Conservation (phyloP, 1,140 invertebrate species). For the Cotesia chilonis region DNA sequence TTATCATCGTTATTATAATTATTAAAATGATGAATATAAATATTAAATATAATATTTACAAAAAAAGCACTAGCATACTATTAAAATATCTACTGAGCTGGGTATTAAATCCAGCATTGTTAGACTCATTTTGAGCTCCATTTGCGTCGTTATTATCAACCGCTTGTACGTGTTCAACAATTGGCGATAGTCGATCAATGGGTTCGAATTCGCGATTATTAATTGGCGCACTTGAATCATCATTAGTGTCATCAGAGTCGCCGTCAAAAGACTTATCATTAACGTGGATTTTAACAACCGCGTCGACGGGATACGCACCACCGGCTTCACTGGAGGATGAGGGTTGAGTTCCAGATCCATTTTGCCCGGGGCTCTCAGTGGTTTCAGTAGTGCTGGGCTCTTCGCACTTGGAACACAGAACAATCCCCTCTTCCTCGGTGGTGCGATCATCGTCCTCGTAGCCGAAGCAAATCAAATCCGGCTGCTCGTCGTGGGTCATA, state of each 20-base stretch:
- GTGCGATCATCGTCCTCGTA: conserved; percentile 46
- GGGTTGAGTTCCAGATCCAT: conserved; percentile 22
- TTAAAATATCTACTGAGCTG: conserved; percentile 56
- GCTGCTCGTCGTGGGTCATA: conserved; percentile 47
- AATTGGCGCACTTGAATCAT: conserved; percentile 39
- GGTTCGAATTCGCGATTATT: conserved; percentile 25
- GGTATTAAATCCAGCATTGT: conserved; percentile 30
- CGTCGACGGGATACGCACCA: conserved; percentile 50
- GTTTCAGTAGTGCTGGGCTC: conserved; percentile 27
- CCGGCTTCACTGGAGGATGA: conserved; percentile 42
- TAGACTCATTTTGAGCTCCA: conserved; percentile 52
- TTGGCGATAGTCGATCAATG: conserved; percentile 56
- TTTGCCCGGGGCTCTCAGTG: conserved; percentile 36
- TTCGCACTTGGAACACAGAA: conserved; percentile 46
- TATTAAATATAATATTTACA: conserved; percentile 52
- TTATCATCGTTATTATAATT: conserved; percentile 20
- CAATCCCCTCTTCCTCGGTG: conserved; percentile 45
- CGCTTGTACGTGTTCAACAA: conserved; percentile 56
- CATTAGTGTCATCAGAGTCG: conserved; percentile 55
- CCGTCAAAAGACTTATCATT: conserved; percentile 53
- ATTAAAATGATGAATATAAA: conserved; percentile 20
- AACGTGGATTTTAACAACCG: conserved; percentile 56
- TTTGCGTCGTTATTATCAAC: conserved; percentile 49
- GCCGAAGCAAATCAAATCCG: conserved; percentile 38
- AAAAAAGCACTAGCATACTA: conserved; percentile 60